Evolutionary conservation across 2,888 invertebrate genomes (phyloP), one percentile per base, ranked within the genome.

Genomic region (Anagyrus pseudococci): DNA sequence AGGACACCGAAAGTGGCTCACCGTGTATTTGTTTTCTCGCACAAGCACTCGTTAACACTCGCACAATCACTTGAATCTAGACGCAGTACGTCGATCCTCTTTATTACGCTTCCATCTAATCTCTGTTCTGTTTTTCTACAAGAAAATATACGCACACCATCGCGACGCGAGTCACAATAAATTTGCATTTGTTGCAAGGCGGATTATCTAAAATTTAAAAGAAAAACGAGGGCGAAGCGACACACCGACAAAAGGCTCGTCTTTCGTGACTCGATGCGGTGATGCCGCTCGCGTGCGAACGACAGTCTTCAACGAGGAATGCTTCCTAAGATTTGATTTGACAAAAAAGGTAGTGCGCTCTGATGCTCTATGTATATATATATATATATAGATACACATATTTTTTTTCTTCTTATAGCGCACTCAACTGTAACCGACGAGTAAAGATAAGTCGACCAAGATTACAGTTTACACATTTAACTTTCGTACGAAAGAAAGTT

Each of bases 291-390:
- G 52, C 25, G 58, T 33, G 62, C 64, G 65, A 71, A 71, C 67
- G 66, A 73, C 76, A 78, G 77, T 77, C 77, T 77, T 77, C 66
- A 61, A 70, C 68, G 69, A 72, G 77, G 75, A 78, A 77, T 78
- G 77, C 75, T 71, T 74, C 70, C 66, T 71, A 67, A 68, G 70
- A 70, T 65, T 69, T 66, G 47, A 60, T 54, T 63, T 48, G 50
- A 61, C 55, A 66, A 57, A 62, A 60, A 62, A 66, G 22, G 49
- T 62, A 23, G 41, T 58, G 44, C 46, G 47, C 55, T 55, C 61
- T 54, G 60, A 58, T 60, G 49, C 56, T 48, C 52, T 59, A 50
- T 59, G 43, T 61, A 65, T 46, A 65, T 37, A 17, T 20, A 50
- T 20, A 50, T 4, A 46, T 43, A 44, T 55, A 57, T 19, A 56